Percentiles rank a stretch among this genome's conserved stretches.
phyloP scores from a whole-genome alignment of 2,888 invertebrate species.

The Hirtodrosophila duncani region DNA sequence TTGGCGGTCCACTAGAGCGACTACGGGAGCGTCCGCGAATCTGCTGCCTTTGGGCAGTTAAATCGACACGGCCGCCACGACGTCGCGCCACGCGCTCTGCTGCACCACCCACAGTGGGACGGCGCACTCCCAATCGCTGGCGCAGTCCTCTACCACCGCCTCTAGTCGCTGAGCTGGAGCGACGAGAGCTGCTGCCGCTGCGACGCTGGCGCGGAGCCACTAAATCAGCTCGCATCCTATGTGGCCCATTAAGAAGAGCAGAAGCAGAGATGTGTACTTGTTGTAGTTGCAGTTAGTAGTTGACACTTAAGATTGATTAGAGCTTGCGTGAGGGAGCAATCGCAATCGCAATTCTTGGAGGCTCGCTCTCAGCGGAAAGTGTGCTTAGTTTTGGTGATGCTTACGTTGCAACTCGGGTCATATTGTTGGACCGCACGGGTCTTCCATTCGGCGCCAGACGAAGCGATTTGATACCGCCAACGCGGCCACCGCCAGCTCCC shows the following conservation, averaged over 20 bases:
- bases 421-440: conserved; percentile 75
- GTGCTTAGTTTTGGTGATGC: conserved; percentile 51
- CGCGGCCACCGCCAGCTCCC: conserved; percentile 45
- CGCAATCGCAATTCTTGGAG: conserved; percentile 4
- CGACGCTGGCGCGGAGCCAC: conserved; percentile 48
- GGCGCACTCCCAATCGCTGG: conserved; percentile 67
- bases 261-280: conserved; percentile 49
- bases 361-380: conserved; percentile 23
- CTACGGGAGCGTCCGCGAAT: conserved; percentile 62
- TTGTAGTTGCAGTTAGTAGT: conserved; percentile 32
- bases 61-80: no score
- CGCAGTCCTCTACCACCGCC: conserved; percentile 59
- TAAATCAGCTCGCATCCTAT: conserved; percentile 78
- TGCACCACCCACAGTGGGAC: conserved; percentile 63
- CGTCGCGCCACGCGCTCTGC: conserved; percentile 67
- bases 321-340: conserved; percentile 26
- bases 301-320: conserved; percentile 21
- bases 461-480: conserved; percentile 72
- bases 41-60: conserved; percentile 25
- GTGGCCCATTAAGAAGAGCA: conserved; percentile 58
- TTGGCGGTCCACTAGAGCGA: conserved; percentile 55
- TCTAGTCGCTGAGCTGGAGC: conserved; percentile 73
- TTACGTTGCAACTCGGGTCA: conserved; percentile 78
- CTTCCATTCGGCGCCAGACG: conserved; percentile 76
- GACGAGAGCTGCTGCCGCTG: conserved; percentile 54